These are phyloP conservation scores for Hafferia zeledoni DNA, from an alignment of 2,797 vertebrate genomes.

Conservation along the genomic window DNA sequence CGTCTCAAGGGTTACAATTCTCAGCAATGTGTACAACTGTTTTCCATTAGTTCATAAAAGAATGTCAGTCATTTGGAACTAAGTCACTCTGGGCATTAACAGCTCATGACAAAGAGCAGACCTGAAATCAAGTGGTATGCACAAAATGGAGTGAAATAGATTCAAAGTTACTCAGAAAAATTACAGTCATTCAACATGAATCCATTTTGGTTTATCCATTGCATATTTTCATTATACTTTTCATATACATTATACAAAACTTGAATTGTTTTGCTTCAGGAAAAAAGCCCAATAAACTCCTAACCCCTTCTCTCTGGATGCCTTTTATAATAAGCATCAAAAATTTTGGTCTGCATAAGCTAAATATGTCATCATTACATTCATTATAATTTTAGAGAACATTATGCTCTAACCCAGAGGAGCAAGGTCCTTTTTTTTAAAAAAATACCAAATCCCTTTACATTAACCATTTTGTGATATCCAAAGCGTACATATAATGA, in stretches of 20 bases:
- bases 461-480: neutral
- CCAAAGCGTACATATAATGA: neutral
- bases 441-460: neutral
- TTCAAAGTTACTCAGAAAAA: neutral
- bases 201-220: neutral
- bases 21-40: neutral
- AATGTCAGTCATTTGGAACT: neutral
- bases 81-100: neutral
- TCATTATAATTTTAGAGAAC: neutral
- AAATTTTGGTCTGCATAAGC: neutral
- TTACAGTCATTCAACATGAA: neutral
- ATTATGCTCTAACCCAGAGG: neutral
- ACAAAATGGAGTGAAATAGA: neutral
- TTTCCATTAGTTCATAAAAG: neutral
- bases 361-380: neutral
- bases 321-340: neutral
- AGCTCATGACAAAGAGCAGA: neutral
- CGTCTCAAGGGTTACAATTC: neutral
- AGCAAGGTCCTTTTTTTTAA: neutral
- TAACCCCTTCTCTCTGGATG: neutral
- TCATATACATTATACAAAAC: neutral
- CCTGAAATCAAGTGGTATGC: neutral
- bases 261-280: neutral
- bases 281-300: neutral
- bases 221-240: neutral